A percentile compares a stretch with the other conserved stretches of the same genome.
These are phyloP conservation scores for Pseudomyrmex concolor DNA, from an alignment of 1,140 invertebrate species.

Conservation along the genomic window DNA sequence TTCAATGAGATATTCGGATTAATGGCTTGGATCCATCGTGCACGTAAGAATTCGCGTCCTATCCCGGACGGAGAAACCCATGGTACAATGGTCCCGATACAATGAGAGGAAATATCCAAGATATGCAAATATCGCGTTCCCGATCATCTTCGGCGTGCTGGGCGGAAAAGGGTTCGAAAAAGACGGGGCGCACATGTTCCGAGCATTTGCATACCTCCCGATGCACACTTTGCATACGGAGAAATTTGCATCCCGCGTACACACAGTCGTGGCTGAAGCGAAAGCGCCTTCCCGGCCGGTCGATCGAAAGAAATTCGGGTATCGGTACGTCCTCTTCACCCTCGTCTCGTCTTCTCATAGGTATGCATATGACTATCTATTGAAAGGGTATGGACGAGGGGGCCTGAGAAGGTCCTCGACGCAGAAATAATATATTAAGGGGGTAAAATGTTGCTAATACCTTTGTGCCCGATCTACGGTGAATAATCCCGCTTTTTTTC, in stretches of 20 bases:
- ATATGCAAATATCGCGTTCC: slow-evolving; percentile 84
- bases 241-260: slow-evolving; percentile 84
- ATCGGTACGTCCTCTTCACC: slow-evolving; percentile 52
- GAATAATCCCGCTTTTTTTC: slow-evolving; percentile 78
- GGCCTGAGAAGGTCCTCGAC: slow-evolving; percentile 71
- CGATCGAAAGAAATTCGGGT: slow-evolving; percentile 67
- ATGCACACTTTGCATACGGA: slow-evolving; percentile 82
- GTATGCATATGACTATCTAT: slow-evolving; percentile 75
- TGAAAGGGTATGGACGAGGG: slow-evolving; percentile 77
- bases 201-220: slow-evolving; percentile 82
- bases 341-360: slow-evolving; percentile 57
- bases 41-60: slow-evolving; percentile 69
- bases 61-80: slow-evolving; percentile 77
- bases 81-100: slow-evolving; percentile 81
- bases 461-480: slow-evolving; percentile 71
- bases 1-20: slow-evolving; percentile 84
- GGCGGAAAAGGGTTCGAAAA: slow-evolving; percentile 81
- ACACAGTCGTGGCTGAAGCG: slow-evolving; percentile 77
- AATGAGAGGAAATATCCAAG: slow-evolving; percentile 85
- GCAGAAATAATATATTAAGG: slow-evolving; percentile 84
- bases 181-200: slow-evolving; percentile 82
- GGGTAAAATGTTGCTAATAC: slow-evolving; percentile 83
- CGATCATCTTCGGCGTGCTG: slow-evolving; percentile 83
- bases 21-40: slow-evolving; percentile 81
- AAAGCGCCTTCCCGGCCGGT: slow-evolving; percentile 36